These are phyloP conservation scores for Buceros bicornis DNA, from an alignment of 2,797 vertebrate species.

Conservation along the genomic window DNA sequence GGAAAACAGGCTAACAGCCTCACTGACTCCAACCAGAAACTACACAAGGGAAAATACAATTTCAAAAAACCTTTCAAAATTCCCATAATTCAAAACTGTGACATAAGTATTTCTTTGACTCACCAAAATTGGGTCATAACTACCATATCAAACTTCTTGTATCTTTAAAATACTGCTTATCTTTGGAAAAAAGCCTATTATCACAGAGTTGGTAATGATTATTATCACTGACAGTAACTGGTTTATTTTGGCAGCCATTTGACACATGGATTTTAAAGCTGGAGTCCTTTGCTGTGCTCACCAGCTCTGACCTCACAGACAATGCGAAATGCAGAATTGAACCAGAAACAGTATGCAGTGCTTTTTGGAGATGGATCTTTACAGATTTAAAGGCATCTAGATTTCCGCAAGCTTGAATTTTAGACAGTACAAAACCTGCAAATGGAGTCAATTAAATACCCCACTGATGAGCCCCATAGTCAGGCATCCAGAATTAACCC, in stretches of 20 bases:
- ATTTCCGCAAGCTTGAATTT: neutral
- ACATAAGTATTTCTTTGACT: neutral
- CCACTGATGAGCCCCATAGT: neutral
- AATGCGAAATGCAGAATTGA: neutral
- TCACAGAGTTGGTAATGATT: neutral
- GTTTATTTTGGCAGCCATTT: neutral
- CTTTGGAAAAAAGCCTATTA: neutral
- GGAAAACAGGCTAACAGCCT: neutral
- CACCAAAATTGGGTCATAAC: neutral
- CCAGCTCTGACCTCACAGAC: neutral
- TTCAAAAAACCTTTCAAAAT: neutral
- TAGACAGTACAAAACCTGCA: neutral
- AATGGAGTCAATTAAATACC: neutral
- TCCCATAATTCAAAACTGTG: neutral
- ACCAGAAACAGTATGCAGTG: neutral
- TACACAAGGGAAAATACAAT: neutral
- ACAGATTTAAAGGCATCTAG: neutral
- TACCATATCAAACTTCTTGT: neutral
- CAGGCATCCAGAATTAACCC: neutral
- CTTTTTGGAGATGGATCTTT: neutral
- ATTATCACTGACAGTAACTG: neutral
- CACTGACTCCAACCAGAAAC: neutral
- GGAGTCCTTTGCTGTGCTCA: neutral
- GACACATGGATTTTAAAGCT: neutral
- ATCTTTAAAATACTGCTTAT: neutral